Percentiles rank a stretch among this genome's conserved stretches.
These are phyloP conservation scores for Philonicus albiceps DNA, from an alignment of 2,888 invertebrate species.

Conservation along the genomic window DNA sequence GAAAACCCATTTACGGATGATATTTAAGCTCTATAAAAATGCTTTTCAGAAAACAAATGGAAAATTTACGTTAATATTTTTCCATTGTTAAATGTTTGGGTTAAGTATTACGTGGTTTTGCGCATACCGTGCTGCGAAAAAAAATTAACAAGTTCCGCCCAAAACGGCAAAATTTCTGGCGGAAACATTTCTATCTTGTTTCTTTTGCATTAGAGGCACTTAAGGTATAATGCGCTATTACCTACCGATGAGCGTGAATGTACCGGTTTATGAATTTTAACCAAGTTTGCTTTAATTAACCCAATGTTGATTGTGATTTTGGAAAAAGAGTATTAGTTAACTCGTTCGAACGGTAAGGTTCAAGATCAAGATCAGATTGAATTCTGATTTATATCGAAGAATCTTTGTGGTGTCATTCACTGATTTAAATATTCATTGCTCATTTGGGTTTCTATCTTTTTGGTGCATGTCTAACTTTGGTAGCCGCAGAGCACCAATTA, in stretches of 20 bases:
- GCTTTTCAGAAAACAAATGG: not conserved
- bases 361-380: slow-evolving; percentile 28
- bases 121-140: not conserved
- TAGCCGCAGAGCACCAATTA: not conserved
- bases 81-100: not conserved
- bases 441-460: not conserved
- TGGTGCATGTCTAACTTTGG: not conserved
- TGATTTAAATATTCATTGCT: not conserved
- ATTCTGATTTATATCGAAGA: not conserved
- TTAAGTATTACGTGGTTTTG: not conserved
- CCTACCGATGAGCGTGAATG: not conserved
- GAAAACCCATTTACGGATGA: not conserved
- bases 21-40: not conserved
- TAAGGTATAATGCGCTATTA: not conserved
- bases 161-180: not conserved
- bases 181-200: not conserved
- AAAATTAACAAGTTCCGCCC: not conserved
- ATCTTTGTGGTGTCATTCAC: not conserved
- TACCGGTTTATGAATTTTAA: not conserved
- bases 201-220: not conserved
- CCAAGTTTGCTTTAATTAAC: not conserved
- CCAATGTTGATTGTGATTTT: not conserved
- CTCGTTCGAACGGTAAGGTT: not conserved
- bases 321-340: not conserved
- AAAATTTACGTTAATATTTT: not conserved